Percentiles rank a stretch among this genome's conserved stretches.
These are phyloP conservation scores for Allygus modestus DNA, from an alignment of 2,888 invertebrate species.

Conservation along the genomic window DNA sequence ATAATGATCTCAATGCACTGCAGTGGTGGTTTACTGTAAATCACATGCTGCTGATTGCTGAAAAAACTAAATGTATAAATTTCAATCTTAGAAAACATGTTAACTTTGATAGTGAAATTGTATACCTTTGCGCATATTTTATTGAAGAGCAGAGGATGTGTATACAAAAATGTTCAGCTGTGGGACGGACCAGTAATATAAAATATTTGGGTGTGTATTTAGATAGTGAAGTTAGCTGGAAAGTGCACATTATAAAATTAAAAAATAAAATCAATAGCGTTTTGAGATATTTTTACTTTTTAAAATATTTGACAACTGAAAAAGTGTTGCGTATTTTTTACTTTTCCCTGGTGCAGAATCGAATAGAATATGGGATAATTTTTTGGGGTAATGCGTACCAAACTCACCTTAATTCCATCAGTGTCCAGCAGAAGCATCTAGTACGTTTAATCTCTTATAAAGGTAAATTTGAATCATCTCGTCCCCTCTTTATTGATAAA, in stretches of 20 bases:
- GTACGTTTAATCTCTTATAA: no score
- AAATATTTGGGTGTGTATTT: constrained; percentile 19
- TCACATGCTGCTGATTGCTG: constrained; percentile 26
- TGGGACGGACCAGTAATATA: not conserved
- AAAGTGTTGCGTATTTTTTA: no score
- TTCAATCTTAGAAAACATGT: constrained; percentile 25
- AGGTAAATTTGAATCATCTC: no score
- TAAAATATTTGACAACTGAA: no score
- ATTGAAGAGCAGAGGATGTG: not conserved
- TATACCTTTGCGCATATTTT: not conserved
- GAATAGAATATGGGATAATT: no score
- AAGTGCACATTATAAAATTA: constrained; percentile 22
- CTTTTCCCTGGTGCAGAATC: no score
- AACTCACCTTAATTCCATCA: no score
- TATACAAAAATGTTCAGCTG: not conserved
- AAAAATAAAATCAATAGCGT: constrained; percentile 25
- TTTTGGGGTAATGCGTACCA: no score
- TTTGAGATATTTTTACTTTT: constrained; percentile 44
- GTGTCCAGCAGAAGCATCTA: no score
- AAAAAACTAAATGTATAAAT: constrained; percentile 34
- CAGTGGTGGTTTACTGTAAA: constrained; percentile 51
- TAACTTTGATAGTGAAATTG: not conserved
- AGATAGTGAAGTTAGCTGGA: constrained; percentile 24
- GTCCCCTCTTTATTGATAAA: no score
- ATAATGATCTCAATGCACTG: not conserved